Percentiles rank a stretch among this genome's conserved stretches.
Conservation (phyloP, 2,888 invertebrate genomes). For the Lepas anatifera region DNA sequence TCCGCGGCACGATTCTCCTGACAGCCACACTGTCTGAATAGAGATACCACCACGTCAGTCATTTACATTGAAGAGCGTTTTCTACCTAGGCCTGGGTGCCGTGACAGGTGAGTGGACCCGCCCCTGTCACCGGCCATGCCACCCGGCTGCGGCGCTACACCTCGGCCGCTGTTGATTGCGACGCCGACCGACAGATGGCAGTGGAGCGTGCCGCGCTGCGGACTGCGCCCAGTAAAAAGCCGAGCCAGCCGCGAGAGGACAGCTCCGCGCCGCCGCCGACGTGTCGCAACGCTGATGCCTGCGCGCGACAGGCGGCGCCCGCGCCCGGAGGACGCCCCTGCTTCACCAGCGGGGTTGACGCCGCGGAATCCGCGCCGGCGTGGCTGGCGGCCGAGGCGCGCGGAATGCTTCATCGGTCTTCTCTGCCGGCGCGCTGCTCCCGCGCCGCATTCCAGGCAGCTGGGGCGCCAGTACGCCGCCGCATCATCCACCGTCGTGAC, state of each 20-base stretch:
- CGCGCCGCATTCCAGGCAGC: neutral
- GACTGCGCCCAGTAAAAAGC: neutral
- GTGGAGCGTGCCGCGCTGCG: neutral
- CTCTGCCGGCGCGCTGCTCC: neutral
- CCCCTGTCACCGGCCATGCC: neutral
- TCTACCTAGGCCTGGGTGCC: too few relatives aligned
- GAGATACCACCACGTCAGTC: too few relatives aligned
- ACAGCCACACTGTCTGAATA: too few relatives aligned
- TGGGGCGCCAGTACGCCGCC: neutral
- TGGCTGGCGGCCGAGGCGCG: neutral
- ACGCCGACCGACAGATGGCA: neutral
- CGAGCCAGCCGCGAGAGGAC: neutral
- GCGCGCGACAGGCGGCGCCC: neutral
- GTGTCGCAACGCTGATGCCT: too few relatives aligned
- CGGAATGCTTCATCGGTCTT: slow-evolving; percentile 8
- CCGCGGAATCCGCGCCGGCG: neutral
- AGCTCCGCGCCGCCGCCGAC: too few relatives aligned
- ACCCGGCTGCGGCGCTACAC: neutral
- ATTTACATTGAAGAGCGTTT: too few relatives aligned
- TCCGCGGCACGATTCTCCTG: too few relatives aligned
- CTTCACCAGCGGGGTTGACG: neutral
- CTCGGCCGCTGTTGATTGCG: neutral
- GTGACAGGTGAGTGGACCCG: too few relatives aligned
- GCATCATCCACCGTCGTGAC: neutral
- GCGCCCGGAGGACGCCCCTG: neutral